Evolutionary conservation across 2,888 invertebrate genomes (phyloP), one percentile per base, ranked within the genome.

Genomic region (Pseudoips prasinana): DNA sequence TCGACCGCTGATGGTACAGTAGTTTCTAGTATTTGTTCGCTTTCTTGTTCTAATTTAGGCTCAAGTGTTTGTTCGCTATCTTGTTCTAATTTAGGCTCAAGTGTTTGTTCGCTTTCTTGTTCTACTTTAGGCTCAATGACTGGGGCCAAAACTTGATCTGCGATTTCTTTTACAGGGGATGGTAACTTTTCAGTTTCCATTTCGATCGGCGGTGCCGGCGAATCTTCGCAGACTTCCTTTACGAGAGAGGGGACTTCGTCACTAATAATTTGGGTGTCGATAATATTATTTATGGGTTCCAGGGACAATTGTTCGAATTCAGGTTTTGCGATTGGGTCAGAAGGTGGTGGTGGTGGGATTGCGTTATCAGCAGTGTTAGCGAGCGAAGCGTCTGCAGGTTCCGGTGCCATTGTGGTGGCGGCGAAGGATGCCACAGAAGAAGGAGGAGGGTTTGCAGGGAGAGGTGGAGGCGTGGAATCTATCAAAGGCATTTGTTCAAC

Each of bases 361-460:
- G 66, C 58, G 54, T 70, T 71, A 64, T 75, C 80, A 64, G 81
- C 65, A 58, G 75, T 73, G 72, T 80, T 83, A 78, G 73, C 65
- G 69, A 78, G 77, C 69, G 81, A 77, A 82, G 84, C 76, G 53
- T 77, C 78, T 59, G 81, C 70, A 69, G 77, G 57, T 65, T 87
- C 87, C 59, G 83, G 90, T 73, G 92, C 92, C 90, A 92, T 92
- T 49, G 92, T 92, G 71, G 91, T 90, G 71, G 91, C 92, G 77
- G 93, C 93, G 81, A 94, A 93, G 63, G 92, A 92, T 77, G 91
- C 92, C 86, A 93, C 92, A 83, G 93, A 92, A 68, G 92, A 93
- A 60, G 94, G 94, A 74, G 94, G 94, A 71, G 93, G 93, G 73
- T 92, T 92, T 73, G 92, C 90, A 58, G 94, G 94, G 72, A 94